phyloP scores from a whole-genome alignment of 2,797 vertebrate species.

The Dromococcyx pavoninus region DNA sequence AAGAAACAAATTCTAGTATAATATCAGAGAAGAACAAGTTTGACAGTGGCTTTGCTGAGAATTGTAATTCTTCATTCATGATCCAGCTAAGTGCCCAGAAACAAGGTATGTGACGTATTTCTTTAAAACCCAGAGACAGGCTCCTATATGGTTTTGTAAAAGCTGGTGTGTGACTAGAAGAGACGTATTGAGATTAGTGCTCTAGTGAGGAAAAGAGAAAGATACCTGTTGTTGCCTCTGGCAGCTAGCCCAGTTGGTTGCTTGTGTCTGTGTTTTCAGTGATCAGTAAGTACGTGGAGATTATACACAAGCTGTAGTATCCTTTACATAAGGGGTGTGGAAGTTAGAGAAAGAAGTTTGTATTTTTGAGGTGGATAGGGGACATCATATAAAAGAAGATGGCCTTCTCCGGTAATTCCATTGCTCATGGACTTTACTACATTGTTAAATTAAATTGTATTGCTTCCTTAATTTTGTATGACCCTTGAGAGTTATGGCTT shows the following conservation, averaged over 20 bases:
- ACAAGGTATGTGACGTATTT: conserved; percentile 80
- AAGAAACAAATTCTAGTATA: conserved; percentile 73
- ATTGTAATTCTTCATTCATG: conserved; percentile 70
- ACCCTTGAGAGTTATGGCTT: not conserved
- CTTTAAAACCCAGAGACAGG: not conserved
- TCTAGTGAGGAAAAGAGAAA: not conserved
- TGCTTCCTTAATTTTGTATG: not conserved
- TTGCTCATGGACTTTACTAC: not conserved
- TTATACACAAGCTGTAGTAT: not conserved
- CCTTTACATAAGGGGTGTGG: not conserved
- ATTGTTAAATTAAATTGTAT: not conserved
- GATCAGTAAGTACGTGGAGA: not conserved
- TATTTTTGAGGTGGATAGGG: not conserved
- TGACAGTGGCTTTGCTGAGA: conserved; percentile 51
- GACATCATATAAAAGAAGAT: not conserved
- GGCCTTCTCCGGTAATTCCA: not conserved
- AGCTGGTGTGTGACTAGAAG: not conserved
- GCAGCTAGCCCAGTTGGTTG: not conserved
- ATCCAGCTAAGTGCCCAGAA: conserved; percentile 85
- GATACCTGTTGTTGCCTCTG: not conserved
- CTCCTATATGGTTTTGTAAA: not conserved
- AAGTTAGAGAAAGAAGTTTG: not conserved
- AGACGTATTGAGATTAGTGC: not conserved
- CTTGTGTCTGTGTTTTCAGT: not conserved
- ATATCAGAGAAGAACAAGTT: conserved; percentile 18